These are phyloP conservation scores for Campoletis sonorensis DNA, from an alignment of 1,140 invertebrate genomes.

Conservation along the genomic window DNA sequence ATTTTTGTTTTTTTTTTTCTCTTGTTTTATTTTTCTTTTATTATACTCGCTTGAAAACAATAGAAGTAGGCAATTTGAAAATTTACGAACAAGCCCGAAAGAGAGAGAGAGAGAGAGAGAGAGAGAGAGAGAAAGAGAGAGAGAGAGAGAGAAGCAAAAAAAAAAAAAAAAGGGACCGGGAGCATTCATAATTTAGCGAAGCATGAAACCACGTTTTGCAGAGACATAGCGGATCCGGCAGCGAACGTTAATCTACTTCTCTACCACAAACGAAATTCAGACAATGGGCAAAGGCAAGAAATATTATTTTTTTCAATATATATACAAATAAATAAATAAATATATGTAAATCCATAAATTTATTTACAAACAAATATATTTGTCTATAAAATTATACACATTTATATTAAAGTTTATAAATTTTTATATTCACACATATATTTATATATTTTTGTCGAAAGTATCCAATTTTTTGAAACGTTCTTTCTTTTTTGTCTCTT, in stretches of 20 bases:
- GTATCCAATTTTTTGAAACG: too few relatives aligned
- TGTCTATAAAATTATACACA: constrained; percentile 48
- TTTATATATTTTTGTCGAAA: too few relatives aligned
- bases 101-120: background rate
- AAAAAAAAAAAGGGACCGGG: too few relatives aligned
- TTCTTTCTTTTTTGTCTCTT: too few relatives aligned
- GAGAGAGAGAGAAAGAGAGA: background rate
- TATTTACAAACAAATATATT: background rate
- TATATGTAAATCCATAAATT: background rate
- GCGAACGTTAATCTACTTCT: constrained; percentile 74
- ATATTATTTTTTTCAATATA: constrained; percentile 54
- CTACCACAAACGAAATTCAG: constrained; percentile 72
- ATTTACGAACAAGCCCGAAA: background rate
- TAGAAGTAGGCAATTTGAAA: too few relatives aligned
- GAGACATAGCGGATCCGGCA: constrained; percentile 72
- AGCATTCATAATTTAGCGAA: constrained; percentile 42
- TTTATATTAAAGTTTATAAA: constrained; percentile 47
- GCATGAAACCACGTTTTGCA: constrained; percentile 63
- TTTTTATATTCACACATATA: too few relatives aligned
- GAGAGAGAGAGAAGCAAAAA: constrained; percentile 33
- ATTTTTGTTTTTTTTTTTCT: too few relatives aligned
- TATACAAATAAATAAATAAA: background rate
- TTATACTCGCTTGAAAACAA: background rate
- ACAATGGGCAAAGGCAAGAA: constrained; percentile 73
- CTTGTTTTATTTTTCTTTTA: background rate